These are phyloP conservation scores for Psittacula cyanocephala DNA, from an alignment of 2,113 vertebrate genomes.

Conservation along the genomic window DNA sequence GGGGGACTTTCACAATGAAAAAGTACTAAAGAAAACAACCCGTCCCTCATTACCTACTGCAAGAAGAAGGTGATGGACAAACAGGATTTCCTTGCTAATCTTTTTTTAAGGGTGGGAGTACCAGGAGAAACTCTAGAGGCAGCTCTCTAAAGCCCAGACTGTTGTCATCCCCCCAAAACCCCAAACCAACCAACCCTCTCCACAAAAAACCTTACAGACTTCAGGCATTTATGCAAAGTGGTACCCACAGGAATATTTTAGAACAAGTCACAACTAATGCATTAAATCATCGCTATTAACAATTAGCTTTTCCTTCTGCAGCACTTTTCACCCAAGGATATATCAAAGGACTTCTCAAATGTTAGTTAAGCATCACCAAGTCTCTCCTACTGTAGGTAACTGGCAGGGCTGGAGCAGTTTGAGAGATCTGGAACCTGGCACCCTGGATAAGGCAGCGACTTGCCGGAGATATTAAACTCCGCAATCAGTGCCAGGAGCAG, in stretches of 20 bases:
- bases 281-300: neutral
- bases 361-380: neutral
- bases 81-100: neutral
- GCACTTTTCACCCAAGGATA: neutral
- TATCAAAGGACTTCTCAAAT: neutral
- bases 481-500: conserved; percentile 14
- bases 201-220: neutral
- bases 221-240: neutral
- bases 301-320: neutral
- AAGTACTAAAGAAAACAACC: fast-evolving
- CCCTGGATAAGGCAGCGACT: neutral
- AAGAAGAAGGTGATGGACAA: neutral
- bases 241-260: neutral
- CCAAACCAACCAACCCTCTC: neutral
- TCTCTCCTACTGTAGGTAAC: neutral
- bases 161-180: neutral
- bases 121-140: neutral
- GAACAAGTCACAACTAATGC: neutral
- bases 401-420: neutral
- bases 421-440: conserved; percentile 23
- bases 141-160: neutral
- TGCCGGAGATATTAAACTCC: neutral
- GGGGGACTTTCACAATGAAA: neutral
- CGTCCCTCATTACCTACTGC: fast-evolving
- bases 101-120: neutral